Percentiles rank a stretch among this genome's conserved stretches.
These are phyloP conservation scores for Physocephala rufipes DNA, from an alignment of 2,888 invertebrate genomes.

Conservation along the genomic window DNA sequence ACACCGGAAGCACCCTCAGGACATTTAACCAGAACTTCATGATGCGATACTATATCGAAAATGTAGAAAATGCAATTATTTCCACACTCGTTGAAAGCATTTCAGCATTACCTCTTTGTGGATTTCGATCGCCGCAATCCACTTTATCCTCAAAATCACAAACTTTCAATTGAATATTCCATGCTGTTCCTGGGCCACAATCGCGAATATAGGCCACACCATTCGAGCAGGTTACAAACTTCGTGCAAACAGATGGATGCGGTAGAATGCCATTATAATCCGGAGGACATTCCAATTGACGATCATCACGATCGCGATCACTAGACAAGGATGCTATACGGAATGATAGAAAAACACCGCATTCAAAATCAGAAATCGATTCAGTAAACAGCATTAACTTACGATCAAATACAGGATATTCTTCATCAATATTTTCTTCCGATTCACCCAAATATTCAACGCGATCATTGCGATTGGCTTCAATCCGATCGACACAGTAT, in stretches of 20 bases:
- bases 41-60: not conserved
- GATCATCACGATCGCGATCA: too few species aligned
- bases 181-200: slow-evolving; percentile 72
- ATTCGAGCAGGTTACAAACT: slow-evolving; percentile 71
- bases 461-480: slow-evolving; percentile 64
- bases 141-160: slow-evolving; percentile 72
- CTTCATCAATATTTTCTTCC: not conserved
- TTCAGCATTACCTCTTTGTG: not conserved
- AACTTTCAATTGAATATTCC: slow-evolving; percentile 67
- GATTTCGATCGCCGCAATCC: slow-evolving; percentile 57
- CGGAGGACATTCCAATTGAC: slow-evolving; percentile 64
- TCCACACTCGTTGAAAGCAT: not conserved
- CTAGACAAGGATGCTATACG: too few species aligned
- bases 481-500: slow-evolving; percentile 68
- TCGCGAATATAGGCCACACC: slow-evolving; percentile 69
- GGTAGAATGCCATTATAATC: slow-evolving; percentile 67
- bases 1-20: slow-evolving; percentile 67
- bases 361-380: not conserved
- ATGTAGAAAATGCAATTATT: too few species aligned
- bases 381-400: not conserved
- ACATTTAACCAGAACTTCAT: slow-evolving; percentile 56
- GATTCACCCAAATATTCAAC: slow-evolving; percentile 47
- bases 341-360: not conserved
- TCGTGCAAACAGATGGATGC: slow-evolving; percentile 70
- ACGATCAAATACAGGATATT: not conserved